phyloP scores from a whole-genome alignment of 2,797 vertebrate genomes.

The Psittacula echo region DNA sequence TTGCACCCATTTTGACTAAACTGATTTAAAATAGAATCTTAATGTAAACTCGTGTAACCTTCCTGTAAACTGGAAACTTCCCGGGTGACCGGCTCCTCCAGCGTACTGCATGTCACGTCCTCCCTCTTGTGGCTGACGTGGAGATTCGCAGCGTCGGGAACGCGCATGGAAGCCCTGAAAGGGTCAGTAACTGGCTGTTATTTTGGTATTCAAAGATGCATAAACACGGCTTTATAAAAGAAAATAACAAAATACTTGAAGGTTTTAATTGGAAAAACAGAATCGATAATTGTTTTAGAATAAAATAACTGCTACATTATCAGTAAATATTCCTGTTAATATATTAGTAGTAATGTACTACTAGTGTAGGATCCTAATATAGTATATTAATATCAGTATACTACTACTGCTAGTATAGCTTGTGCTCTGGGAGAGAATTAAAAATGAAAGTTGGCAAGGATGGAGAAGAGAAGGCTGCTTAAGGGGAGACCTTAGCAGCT shows the following conservation, averaged over 20 bases:
- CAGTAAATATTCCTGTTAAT: not conserved
- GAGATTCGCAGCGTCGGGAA: not conserved
- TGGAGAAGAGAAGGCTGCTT: not conserved
- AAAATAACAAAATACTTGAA: not conserved
- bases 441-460: not conserved
- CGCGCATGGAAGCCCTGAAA: not conserved
- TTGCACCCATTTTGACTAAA: not conserved
- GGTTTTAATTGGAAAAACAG: not conserved
- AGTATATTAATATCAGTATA: not conserved
- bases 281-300: not conserved
- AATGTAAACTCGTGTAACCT: not conserved
- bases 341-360: not conserved
- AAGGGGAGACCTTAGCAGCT: not conserved
- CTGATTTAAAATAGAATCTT: not conserved
- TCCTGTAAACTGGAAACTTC: not conserved
- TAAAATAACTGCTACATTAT: not conserved
- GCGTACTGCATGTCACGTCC: not conserved
- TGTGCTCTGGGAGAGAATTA: not conserved
- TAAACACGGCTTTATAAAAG: not conserved
- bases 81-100: not conserved
- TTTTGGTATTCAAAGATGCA: not conserved
- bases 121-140: constrained; percentile 47
- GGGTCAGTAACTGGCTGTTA: accelerated
- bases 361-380: not conserved
- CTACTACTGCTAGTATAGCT: not conserved